Evolutionary conservation across 1,140 invertebrate genomes (phyloP), one percentile per base, ranked within the genome.

Genomic region (Lethrus apterus): DNA sequence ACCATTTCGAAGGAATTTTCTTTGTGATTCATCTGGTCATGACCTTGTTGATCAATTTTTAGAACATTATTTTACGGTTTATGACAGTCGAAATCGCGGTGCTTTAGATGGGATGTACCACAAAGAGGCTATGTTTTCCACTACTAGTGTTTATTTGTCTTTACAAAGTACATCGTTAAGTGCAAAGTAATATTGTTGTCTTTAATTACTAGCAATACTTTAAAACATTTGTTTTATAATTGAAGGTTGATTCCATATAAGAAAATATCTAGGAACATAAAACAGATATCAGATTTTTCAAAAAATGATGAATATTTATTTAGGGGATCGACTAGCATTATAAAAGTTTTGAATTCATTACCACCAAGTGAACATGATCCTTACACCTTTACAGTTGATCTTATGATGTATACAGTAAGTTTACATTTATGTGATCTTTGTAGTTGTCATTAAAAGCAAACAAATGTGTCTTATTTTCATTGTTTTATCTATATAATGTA

Each of bases 31-130:
- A 0, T 71, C 77, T 26, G 81, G 76, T 1, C 74, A 78, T 47
- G 72, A 74, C 26, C 70, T 91, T 14, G 81, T 86, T 0, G 72
- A 78, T 31, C 76, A 80, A 43, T 91, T 92, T 64, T 60, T 91
- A 8, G 79, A 88, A 44, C 82, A 89, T 63, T 93, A 86, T 67
- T 93, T 86, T 54, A 75, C 73, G 0, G 76, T 92, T 26, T 95
- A 84, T 60, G 92, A 94, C 69, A 81, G 80, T 10, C 79, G 78
- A 8, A 81, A 83, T 56, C 70, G 89, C n/a, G 78, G 83, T 49
- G 70, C 76, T 0, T 59, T 95, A 23, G 57, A 84, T 5, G 79
- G 84, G 46, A 86, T 91, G 0, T 95, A 95, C 64, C 84, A 93
- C 60, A 84, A 89, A 56, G 68, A 84, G 15, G 85, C 88, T 0